These are phyloP conservation scores for Antrozous pallidus DNA, from an alignment of 2,797 vertebrate species.

Conservation along the genomic window DNA sequence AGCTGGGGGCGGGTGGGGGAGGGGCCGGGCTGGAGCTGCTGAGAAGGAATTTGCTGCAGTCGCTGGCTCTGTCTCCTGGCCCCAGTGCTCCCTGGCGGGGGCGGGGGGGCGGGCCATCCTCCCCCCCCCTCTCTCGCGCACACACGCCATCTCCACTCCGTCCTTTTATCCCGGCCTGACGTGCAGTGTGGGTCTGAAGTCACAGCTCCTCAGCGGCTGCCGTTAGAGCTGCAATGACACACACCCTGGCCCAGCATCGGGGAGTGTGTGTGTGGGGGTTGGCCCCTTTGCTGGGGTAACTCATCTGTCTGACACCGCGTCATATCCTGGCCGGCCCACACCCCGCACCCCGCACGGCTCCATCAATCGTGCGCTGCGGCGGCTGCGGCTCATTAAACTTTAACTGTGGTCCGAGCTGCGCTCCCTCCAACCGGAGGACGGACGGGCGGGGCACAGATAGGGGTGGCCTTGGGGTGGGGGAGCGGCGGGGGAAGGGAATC, in stretches of 20 bases:
- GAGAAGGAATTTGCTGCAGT: constrained; percentile 68
- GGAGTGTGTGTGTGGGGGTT: too few species aligned
- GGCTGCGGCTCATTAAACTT: constrained; percentile 86
- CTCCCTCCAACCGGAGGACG: too few species aligned
- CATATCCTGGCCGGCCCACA: too few species aligned
- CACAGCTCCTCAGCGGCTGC: neutral
- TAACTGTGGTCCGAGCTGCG: constrained; percentile 81
- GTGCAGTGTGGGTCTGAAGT: constrained; percentile 33
- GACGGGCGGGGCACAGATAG: constrained; percentile 27
- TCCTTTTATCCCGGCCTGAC: neutral
- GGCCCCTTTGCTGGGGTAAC: too few species aligned
- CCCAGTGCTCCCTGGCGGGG: neutral
- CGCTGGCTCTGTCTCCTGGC: constrained; percentile 70
- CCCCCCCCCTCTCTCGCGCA: neutral
- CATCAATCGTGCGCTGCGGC: constrained; percentile 83
- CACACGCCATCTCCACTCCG: neutral
- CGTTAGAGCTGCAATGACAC: too few species aligned
- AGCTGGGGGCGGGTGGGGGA: neutral
- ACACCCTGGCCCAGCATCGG: too few species aligned
- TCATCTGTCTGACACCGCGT: too few species aligned
- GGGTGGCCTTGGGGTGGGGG: neutral
- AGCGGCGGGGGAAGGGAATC: neutral
- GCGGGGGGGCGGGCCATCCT: too few species aligned
- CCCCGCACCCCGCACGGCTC: constrained; percentile 63
- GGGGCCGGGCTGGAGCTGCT: neutral